These are phyloP conservation scores for Stigmatopora argus DNA, from an alignment of 2,113 vertebrate genomes.

Conservation along the genomic window DNA sequence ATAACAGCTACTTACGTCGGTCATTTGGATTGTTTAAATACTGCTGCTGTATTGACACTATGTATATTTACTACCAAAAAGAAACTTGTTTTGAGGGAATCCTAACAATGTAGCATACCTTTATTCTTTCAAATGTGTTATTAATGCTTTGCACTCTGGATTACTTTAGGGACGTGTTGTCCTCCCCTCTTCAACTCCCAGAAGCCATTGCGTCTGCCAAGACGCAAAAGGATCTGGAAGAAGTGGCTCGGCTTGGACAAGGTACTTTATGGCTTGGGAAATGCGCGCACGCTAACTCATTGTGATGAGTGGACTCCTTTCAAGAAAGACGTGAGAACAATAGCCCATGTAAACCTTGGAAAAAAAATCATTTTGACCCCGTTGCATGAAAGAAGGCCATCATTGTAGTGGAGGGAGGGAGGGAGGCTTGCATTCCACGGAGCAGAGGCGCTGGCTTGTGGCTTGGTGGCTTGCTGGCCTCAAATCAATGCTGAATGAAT, in stretches of 20 bases:
- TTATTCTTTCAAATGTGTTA: neutral
- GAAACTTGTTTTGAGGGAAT: neutral
- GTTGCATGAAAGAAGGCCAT: neutral
- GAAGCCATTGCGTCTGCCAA: conserved; percentile 81
- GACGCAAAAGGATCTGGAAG: conserved; percentile 85
- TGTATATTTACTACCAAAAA: neutral
- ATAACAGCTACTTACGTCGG: no score
- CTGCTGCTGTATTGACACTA: neutral
- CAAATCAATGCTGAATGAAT: neutral
- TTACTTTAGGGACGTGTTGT: conserved; percentile 81
- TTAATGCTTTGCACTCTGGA: neutral
- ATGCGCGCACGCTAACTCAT: neutral
- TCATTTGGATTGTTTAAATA: no score
- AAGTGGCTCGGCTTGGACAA: conserved; percentile 83
- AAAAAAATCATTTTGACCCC: no score
- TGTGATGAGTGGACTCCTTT: no score
- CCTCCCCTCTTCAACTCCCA: conserved; percentile 87
- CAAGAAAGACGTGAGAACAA: no score
- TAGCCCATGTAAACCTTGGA: no score
- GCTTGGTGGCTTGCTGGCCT: conserved; percentile 6
- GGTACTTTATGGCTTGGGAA: conserved; percentile 59
- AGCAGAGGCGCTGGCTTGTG: conserved; percentile 18
- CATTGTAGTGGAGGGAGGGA: conserved; percentile 6
- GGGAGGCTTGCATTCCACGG: conserved; percentile 10
- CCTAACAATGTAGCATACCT: neutral